Percentiles rank a stretch among this genome's conserved stretches.
Conservation (phyloP, 2,888 invertebrate genomes). For the Parascotia fuliginaria region DNA sequence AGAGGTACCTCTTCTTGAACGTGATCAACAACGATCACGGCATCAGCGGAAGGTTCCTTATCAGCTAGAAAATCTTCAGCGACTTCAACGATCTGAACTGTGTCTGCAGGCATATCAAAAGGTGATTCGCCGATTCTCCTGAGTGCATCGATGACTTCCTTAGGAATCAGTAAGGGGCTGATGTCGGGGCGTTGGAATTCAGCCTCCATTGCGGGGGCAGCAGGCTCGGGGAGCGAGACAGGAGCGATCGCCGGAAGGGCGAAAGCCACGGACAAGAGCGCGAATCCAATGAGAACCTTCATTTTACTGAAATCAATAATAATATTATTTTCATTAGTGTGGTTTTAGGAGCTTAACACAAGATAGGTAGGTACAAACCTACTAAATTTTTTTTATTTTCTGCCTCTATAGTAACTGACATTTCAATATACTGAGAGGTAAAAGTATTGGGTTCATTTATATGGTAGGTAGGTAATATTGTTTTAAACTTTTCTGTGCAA, state of each 20-base stretch:
- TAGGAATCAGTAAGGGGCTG: slow-evolving; percentile 35
- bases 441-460: too few relatives aligned
- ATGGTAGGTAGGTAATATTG: too few relatives aligned
- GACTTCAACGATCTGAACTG: neutral
- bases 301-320: slow-evolving; percentile 58
- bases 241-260: slow-evolving; percentile 46
- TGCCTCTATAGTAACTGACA: too few relatives aligned
- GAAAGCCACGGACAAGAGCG: slow-evolving; percentile 59
- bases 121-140: neutral
- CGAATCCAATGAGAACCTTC: slow-evolving; percentile 64
- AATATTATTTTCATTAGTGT: too few relatives aligned
- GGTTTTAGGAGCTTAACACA: too few relatives aligned
- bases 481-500: too few relatives aligned
- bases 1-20: neutral
- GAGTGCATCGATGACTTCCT: slow-evolving; percentile 33
- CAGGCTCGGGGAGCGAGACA: slow-evolving; percentile 26
- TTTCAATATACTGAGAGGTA: too few relatives aligned
- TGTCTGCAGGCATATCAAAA: neutral
- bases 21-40: neutral
- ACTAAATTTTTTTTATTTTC: too few relatives aligned
- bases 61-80: neutral
- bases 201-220: slow-evolving; percentile 27
- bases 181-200: slow-evolving; percentile 26
- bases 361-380: too few relatives aligned
- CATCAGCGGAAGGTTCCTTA: neutral